A percentile compares a stretch with the other conserved stretches of the same genome.
Evolutionary conservation across 2,113 vertebrate genomes (phyloP).

Genomic region (Oncorhynchus keta): DNA sequence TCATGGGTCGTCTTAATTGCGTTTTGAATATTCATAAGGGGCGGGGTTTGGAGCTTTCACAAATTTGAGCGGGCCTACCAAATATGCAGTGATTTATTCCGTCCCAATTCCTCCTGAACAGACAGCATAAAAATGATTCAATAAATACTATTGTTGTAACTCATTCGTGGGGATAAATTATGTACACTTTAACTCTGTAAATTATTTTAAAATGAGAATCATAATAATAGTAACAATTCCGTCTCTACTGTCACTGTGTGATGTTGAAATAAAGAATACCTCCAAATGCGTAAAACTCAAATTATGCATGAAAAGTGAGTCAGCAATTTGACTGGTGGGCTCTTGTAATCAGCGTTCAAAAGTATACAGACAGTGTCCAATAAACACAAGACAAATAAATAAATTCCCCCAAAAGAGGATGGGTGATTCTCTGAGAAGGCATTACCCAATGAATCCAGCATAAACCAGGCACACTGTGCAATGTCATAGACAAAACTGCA

Average conservation of each 20-base stretch:
- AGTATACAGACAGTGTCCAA: neutral
- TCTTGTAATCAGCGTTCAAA: neutral
- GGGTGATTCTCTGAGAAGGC: no score
- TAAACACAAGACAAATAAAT: no score
- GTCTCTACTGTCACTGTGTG: neutral
- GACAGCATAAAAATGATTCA: neutral
- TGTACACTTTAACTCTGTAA: no score
- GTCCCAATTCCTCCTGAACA: neutral
- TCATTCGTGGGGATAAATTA: no score
- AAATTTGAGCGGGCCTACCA: neutral
- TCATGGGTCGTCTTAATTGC: neutral
- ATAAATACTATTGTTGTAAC: neutral
- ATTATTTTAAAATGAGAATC: no score
- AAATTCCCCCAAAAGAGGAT: no score
- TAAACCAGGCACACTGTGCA: neutral
- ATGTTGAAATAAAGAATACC: neutral
- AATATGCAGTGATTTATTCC: neutral
- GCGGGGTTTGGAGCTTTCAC: neutral
- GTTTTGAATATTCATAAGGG: neutral
- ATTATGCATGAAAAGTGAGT: neutral
- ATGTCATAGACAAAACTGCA: neutral
- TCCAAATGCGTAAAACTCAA: neutral
- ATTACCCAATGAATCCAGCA: no score
- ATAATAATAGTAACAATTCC: neutral
- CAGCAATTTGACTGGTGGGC: neutral